Evolutionary conservation across 1,140 invertebrate genomes (phyloP), one percentile per base, ranked within the genome.

Genomic region (Microplitis mediator): DNA sequence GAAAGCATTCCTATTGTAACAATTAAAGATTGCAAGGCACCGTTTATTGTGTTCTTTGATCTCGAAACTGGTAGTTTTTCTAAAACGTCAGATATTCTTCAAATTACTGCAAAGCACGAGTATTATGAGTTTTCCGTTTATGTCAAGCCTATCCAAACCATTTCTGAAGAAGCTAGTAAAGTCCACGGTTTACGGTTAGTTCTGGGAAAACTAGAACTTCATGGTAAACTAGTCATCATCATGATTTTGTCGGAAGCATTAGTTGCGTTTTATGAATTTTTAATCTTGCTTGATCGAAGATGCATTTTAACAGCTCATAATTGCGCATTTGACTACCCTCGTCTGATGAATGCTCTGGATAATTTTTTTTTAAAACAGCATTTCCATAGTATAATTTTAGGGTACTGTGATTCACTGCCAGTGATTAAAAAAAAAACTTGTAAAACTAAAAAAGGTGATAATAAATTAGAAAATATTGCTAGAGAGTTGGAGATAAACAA

Each of bases 251-350:
- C 32, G 32, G 61, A 72, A 72, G 74, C 69, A 50, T 39, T 75
- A 32, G 13, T 69, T 23, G 52, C 5, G n/a, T 65, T 72, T 31
- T 72, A 68, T 65, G 51, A 75, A 69, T 72, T 69, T 56, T 64
- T 75, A 52, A 56, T 11, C 64, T 62, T n/a, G 11, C 66, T 75
- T 50, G 13, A 61, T 35, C 66, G 62, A 36, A 72, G 72, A 54
- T 75, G 71, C 16, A 72, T 75, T 62, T 60, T 67, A 66, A 67
- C 67, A 34, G 66, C 71, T 45, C 74, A 75, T 45, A 75, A 75
- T 56, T 75, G 74, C 39, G 31, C 5, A 51, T 75, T 75, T 58
- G 74, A 75, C 64, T 75, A 69, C 31, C 39, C 36, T 5, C 13
- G 68, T 39, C 39, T 75, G 54, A 65, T 75, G 6, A 58, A 65